Evolutionary conservation across 1,140 invertebrate species (phyloP).

Genomic region (Tyrophagus putrescentiae): DNA sequence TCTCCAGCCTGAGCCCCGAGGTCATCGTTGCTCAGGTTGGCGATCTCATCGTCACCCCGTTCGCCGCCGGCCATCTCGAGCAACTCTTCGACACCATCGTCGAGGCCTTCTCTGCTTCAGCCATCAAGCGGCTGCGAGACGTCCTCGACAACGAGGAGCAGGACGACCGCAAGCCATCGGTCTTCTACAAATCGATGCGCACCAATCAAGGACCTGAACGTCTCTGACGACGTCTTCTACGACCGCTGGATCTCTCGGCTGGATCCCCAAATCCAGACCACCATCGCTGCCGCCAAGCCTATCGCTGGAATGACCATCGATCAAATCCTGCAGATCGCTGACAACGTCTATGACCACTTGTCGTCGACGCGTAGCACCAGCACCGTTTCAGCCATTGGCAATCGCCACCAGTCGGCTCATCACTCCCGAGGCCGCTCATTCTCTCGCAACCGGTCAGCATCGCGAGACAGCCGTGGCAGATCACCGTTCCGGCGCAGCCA

Average conservation of each 20-base stretch:
- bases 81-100: too few species aligned
- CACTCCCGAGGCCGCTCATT: neutral
- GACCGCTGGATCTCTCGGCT: neutral
- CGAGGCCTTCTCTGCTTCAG: neutral
- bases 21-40: too few species aligned
- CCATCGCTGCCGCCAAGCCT: neutral
- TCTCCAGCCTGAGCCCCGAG: too few species aligned
- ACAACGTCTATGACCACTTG: neutral
- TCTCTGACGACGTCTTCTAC: neutral
- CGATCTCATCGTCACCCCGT: too few species aligned
- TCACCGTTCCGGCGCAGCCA: neutral
- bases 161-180: neutral
- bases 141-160: neutral
- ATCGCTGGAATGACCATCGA: neutral
- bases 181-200: neutral
- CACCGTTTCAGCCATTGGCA: too few species aligned
- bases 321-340: neutral
- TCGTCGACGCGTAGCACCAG: neutral
- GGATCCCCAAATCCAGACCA: neutral
- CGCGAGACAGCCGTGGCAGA: neutral
- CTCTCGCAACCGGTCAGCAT: constrained; percentile 6
- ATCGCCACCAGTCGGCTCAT: neutral
- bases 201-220: neutral
- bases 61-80: too few species aligned
- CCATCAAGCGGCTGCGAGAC: neutral